These are phyloP conservation scores for Eretmocerus hayati DNA, from an alignment of 2,888 invertebrate genomes.

Conservation along the genomic window DNA sequence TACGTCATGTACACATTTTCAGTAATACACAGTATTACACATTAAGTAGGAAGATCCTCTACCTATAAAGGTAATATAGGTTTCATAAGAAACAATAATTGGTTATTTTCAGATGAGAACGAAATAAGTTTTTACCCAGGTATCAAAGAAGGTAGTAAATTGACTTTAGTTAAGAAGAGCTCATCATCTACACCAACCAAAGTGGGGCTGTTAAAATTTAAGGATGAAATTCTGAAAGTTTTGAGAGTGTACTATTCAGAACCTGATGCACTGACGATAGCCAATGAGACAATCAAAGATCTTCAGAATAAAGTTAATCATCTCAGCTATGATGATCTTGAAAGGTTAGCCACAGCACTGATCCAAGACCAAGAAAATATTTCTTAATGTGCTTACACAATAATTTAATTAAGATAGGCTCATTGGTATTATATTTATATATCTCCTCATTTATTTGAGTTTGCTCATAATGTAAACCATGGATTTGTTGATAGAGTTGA, in stretches of 20 bases:
- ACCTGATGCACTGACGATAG: slow-evolving; percentile 56
- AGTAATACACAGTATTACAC: no score
- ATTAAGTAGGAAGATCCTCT: no score
- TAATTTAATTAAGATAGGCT: no score
- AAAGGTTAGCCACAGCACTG: slow-evolving; percentile 56
- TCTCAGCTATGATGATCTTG: slow-evolving; percentile 56
- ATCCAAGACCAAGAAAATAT: slow-evolving; percentile 65
- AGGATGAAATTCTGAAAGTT: slow-evolving; percentile 53
- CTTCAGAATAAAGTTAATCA: slow-evolving; percentile 51
- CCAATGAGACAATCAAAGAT: slow-evolving; percentile 54
- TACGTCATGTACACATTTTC: no score
- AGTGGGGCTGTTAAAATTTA: slow-evolving; percentile 48
- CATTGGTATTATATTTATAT: no score
- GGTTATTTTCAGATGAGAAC: slow-evolving; percentile 56
- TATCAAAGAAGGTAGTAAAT: slow-evolving; percentile 68
- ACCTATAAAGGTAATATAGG: not conserved
- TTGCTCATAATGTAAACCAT: slow-evolving; percentile 8
- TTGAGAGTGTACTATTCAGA: slow-evolving; percentile 60
- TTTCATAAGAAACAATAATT: not conserved
- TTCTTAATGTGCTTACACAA: slow-evolving; percentile 31
- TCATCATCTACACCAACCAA: slow-evolving; percentile 37
- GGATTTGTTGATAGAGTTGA: slow-evolving; percentile 8
- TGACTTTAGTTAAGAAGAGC: slow-evolving; percentile 65
- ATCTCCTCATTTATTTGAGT: no score
- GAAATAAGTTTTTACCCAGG: slow-evolving; percentile 61